Conservation (phyloP, 2,888 invertebrate genomes). For the Tineola bisselliella region DNA sequence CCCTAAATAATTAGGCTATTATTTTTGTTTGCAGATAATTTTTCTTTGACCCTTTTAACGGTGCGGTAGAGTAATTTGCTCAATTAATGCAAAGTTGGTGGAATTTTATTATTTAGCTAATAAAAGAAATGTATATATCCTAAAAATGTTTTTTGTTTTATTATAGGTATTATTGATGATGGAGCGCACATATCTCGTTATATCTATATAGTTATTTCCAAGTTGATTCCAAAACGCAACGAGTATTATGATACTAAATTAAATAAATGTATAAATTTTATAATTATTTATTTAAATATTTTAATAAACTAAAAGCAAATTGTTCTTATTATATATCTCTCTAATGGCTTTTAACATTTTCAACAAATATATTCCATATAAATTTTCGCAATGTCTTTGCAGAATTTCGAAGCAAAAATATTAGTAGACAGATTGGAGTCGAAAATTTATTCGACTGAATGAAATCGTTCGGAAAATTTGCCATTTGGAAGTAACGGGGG, state of each 20-base stretch:
- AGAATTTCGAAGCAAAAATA: background rate
- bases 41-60: constrained; percentile 1
- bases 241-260: too few species aligned
- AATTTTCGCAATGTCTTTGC: background rate
- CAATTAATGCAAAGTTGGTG: background rate
- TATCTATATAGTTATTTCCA: too few species aligned
- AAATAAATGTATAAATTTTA: too few species aligned
- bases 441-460: constrained; percentile 58
- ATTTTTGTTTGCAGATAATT: constrained; percentile 34
- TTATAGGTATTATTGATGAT: background rate
- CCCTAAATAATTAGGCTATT: constrained; percentile 57
- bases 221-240: too few species aligned
- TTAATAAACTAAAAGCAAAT: too few species aligned
- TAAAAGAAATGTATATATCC: too few species aligned
- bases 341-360: too few species aligned
- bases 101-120: too few species aligned
- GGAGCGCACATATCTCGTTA: too few species aligned
- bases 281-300: too few species aligned
- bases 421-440: constrained; percentile 29
- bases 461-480: constrained; percentile 68
- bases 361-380: background rate
- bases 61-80: background rate
- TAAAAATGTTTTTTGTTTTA: too few species aligned
- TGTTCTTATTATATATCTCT: too few species aligned
- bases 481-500: constrained; percentile 66